phyloP scores from a whole-genome alignment of 1,140 invertebrate species.

The Cotesia chilonis region DNA sequence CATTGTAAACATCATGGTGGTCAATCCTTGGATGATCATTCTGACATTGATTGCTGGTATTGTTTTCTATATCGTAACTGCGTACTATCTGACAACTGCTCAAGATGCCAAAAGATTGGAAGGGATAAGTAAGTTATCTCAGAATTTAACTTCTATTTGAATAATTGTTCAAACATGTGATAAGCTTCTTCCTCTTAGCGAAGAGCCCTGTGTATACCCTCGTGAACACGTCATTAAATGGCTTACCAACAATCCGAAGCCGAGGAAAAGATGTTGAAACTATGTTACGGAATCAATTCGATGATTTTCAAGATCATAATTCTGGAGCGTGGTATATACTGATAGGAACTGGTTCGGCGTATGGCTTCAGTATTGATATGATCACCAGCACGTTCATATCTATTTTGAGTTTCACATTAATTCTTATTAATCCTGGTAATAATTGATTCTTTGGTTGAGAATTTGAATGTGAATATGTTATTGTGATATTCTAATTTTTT shows the following conservation, averaged over 20 bases:
- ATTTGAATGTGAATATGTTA: too few species aligned
- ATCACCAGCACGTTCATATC: constrained; percentile 48
- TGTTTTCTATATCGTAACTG: constrained; percentile 67
- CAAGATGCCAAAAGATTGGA: constrained; percentile 70
- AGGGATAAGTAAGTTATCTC: constrained; percentile 59
- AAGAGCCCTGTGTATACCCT: constrained; percentile 86
- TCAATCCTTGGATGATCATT: constrained; percentile 70
- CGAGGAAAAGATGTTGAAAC: constrained; percentile 68
- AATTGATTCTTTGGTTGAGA: neutral
- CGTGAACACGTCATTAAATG: constrained; percentile 79
- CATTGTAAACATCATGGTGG: constrained; percentile 66
- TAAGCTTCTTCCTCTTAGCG: constrained; percentile 54
- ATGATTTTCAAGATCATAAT: constrained; percentile 73
- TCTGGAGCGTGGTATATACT: constrained; percentile 73
- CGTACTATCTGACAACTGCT: constrained; percentile 72
- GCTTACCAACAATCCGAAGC: constrained; percentile 83
- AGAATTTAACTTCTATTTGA: too few species aligned
- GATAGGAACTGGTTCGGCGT: constrained; percentile 66
- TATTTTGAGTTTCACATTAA: constrained; percentile 58
- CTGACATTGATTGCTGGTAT: constrained; percentile 66
- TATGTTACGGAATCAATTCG: constrained; percentile 77
- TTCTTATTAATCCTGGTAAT: constrained; percentile 55
- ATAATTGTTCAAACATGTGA: too few species aligned
- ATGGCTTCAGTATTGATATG: constrained; percentile 61
- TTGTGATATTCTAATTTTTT: neutral